phyloP scores from a whole-genome alignment of 2,888 invertebrate genomes.

The Drosophila monieri region DNA sequence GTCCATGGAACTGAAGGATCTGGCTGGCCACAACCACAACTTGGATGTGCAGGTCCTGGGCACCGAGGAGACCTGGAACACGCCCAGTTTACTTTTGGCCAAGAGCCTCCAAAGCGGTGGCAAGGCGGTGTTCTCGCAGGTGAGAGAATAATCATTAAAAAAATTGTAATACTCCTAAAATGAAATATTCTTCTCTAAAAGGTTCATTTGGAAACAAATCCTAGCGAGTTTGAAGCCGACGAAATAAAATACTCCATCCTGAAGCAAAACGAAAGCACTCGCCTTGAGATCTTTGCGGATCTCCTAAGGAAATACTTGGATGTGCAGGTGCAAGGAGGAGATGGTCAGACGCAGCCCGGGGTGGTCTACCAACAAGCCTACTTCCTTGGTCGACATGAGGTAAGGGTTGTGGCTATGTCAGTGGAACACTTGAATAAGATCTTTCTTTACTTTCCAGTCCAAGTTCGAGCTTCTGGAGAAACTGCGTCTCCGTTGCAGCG shows the following conservation, averaged over 20 bases:
- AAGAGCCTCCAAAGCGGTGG: conserved; percentile 87
- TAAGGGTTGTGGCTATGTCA: conserved; percentile 70
- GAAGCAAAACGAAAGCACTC: conserved; percentile 88
- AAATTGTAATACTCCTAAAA: neutral
- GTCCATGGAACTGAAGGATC: conserved; percentile 84
- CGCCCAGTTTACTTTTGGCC: conserved; percentile 91
- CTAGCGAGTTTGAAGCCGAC: conserved; percentile 87
- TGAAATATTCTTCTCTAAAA: conserved; percentile 76
- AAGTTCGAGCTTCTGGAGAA: conserved; percentile 89
- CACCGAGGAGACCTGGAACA: conserved; percentile 94
- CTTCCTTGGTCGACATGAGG: conserved; percentile 93
- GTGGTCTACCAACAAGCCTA: conserved; percentile 86
- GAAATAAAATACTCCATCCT: conserved; percentile 86
- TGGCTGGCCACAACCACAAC: conserved; percentile 86
- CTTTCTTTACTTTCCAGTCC: conserved; percentile 84
- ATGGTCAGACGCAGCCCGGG: conserved; percentile 8
- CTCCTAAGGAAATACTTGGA: conserved; percentile 89
- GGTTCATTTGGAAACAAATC: conserved; percentile 93
- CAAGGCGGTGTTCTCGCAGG: conserved; percentile 92
- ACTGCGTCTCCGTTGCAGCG: conserved; percentile 84
- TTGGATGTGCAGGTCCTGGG: conserved; percentile 91
- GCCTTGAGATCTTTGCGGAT: conserved; percentile 91
- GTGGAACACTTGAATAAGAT: neutral
- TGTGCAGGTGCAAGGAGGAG: conserved; percentile 57
- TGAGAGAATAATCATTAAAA: conserved; percentile 69